A percentile compares a stretch with the other conserved stretches of the same genome.
phyloP scores from a whole-genome alignment of 2,797 vertebrate genomes.

The Prionace glauca region DNA sequence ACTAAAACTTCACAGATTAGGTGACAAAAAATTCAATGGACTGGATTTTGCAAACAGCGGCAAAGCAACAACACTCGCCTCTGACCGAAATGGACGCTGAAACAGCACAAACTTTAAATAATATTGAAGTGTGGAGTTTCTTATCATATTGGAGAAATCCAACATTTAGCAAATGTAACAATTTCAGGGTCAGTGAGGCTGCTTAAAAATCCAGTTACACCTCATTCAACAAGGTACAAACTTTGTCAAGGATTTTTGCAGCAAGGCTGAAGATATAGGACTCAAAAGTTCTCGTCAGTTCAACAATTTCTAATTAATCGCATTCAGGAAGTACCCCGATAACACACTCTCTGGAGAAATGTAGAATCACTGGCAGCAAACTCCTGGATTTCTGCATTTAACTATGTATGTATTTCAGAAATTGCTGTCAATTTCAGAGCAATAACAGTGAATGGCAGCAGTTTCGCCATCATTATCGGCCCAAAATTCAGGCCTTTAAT shows the following conservation, averaged over 20 bases:
- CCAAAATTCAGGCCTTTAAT: not conserved
- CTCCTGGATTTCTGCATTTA: not conserved
- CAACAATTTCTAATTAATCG: too few species aligned
- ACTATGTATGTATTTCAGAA: not conserved
- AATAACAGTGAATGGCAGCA: not conserved
- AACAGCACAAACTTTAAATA: not conserved
- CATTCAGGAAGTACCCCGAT: too few species aligned
- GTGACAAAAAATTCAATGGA: not conserved
- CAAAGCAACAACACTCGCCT: not conserved
- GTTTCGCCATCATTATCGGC: not conserved
- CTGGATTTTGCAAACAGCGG: not conserved
- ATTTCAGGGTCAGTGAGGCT: not conserved
- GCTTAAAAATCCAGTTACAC: not conserved
- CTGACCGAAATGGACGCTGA: not conserved
- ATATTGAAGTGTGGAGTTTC: not conserved
- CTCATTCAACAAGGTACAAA: not conserved
- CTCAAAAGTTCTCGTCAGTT: too few species aligned
- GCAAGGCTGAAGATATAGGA: too few species aligned
- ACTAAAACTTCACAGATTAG: not conserved
- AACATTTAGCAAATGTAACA: not conserved
- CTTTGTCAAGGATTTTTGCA: not conserved
- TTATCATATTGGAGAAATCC: not conserved
- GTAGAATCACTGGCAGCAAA: too few species aligned
- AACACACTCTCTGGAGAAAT: too few species aligned
- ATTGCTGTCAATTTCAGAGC: not conserved